These are phyloP conservation scores for Tribolium castaneum DNA, from an alignment of 1,140 invertebrate species.

Conservation along the genomic window DNA sequence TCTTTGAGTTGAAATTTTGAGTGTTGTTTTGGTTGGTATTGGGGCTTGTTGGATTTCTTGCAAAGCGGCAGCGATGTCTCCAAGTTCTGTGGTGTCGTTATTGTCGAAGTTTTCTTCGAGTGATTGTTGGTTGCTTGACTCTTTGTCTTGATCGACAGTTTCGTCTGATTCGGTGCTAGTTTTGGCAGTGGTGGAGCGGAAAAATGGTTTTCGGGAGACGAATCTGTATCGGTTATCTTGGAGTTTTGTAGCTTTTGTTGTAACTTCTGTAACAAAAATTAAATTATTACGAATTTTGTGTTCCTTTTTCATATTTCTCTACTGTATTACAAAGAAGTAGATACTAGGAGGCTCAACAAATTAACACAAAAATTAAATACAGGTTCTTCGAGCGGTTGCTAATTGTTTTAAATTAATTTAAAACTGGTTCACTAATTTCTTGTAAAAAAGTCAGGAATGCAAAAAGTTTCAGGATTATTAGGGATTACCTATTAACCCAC, in stretches of 20 bases:
- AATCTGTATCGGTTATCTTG: slow-evolving; percentile 41
- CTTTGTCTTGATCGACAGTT: slow-evolving; percentile 49
- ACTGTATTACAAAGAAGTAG: no score
- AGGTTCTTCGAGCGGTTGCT: no score
- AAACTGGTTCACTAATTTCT: no score
- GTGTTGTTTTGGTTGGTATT: slow-evolving; percentile 44
- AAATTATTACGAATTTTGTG: neutral
- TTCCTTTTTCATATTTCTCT: no score
- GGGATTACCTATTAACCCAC: no score
- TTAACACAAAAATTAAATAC: no score
- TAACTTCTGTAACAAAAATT: slow-evolving; percentile 17
- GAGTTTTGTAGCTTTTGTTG: neutral
- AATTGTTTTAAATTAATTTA: no score
- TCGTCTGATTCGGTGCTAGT: neutral
- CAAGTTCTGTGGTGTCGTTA: slow-evolving; percentile 50
- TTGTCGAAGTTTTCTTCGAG: slow-evolving; percentile 42
- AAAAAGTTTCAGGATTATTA: no score
- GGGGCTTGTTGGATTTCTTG: slow-evolving; percentile 58
- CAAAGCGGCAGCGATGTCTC: slow-evolving; percentile 52
- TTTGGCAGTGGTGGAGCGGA: neutral
- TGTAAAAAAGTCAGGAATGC: no score
- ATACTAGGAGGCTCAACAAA: no score
- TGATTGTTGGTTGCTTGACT: slow-evolving; percentile 55
- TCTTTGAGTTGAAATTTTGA: neutral
- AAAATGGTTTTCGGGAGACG: slow-evolving; percentile 48